Evolutionary conservation across 2,113 vertebrate species (phyloP), one percentile per base, ranked within the genome.

Genomic region (Orthonyx spaldingii): DNA sequence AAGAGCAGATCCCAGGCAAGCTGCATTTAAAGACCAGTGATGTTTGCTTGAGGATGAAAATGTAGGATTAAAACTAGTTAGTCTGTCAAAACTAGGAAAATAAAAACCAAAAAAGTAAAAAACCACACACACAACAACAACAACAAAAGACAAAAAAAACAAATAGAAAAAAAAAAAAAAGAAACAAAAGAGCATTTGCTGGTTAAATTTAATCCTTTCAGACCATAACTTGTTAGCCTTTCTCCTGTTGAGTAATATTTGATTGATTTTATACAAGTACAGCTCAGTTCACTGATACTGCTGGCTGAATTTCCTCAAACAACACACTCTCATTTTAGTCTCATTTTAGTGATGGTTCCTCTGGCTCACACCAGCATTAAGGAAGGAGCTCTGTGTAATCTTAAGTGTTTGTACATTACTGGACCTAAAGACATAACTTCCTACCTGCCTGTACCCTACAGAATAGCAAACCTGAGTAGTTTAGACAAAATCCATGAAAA

Each of bases 401-500:
- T 75, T 35, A 72, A 84, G 49, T 50, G 59, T 90, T 87, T 74
- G 49, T 50, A 50, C 88, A 81, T 95, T 84, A 32, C 81, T 65
- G 41, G 37, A 89, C 63, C 87, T 95, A 69, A 95, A 92, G 65
- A 70, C 37, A 53, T 81, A 92, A 80, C 95, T 96, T 96, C 93
- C 92, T 96, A 87, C 79, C 75, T 89, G 15, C 52, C 35, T 33
- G 35, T 53, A 61, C 53, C 35, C 14, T 55, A 33, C 72, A 96
- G 89, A 95, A 95, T 88, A 79, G 59, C 81, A 97, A 96, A 94
- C 76, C 84, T 83, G 71, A 96, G 66, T 84, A 91, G 96, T 97
- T 98, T 95, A 96, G 95, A 94, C 80, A 46, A 64, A 97, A 97
- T 90, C 93, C 88, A 96, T 97, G 96, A 95, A 96, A 96, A 94